phyloP scores from a whole-genome alignment of 2,888 invertebrate genomes.

The Noctua janthina region DNA sequence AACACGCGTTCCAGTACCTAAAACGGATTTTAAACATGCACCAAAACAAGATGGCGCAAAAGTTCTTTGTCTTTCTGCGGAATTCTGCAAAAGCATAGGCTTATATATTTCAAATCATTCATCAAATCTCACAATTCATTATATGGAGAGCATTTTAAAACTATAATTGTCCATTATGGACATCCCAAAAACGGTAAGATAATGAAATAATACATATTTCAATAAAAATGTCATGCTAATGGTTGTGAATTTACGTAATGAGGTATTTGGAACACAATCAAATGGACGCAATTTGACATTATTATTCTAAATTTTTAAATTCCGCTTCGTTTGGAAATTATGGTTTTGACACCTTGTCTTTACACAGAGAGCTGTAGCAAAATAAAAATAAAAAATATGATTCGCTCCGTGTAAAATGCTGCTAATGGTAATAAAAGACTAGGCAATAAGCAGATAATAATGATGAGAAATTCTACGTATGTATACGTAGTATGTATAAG shows the following conservation, averaged over 20 bases:
- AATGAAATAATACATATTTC: background rate
- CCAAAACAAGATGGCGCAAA: background rate
- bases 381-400: too few species aligned
- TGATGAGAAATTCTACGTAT: too few species aligned
- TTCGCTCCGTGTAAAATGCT: too few species aligned
- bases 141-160: background rate
- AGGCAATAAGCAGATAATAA: too few species aligned
- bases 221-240: background rate
- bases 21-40: slow-evolving; percentile 12
- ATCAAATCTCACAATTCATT: background rate
- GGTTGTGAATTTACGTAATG: background rate
- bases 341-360: slow-evolving; percentile 24
- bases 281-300: slow-evolving; percentile 45
- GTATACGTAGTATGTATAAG: too few species aligned
- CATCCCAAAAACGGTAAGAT: background rate
- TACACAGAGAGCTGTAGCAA: background rate
- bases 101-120: background rate
- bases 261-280: slow-evolving; percentile 17
- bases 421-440: too few species aligned
- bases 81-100: background rate
- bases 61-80: background rate
- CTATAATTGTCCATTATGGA: background rate
- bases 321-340: slow-evolving; percentile 46
- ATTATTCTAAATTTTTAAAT: slow-evolving; percentile 34
- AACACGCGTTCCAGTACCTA: slow-evolving; percentile 33